Evolutionary conservation across 2,797 vertebrate genomes (phyloP).

Genomic region (Apogon talboti): DNA sequence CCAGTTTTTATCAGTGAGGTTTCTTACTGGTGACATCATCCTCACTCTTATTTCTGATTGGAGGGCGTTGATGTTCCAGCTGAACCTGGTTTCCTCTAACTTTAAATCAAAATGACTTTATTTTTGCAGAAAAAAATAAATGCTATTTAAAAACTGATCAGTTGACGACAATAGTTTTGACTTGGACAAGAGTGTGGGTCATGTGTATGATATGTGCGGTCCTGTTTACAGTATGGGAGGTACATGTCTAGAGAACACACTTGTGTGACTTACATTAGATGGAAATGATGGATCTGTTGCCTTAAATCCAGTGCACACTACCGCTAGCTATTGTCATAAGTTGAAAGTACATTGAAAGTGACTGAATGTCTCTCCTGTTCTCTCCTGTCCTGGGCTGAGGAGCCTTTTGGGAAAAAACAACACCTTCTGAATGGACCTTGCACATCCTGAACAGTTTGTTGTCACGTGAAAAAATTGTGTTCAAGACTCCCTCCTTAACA

Average conservation of each 20-base stretch:
- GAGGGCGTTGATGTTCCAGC: constrained; percentile 24
- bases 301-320: constrained; percentile 81
- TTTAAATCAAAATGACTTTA: constrained; percentile 83
- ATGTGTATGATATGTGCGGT: constrained; percentile 61
- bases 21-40: constrained; percentile 31
- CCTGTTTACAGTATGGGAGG: constrained; percentile 50
- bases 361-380: constrained; percentile 74
- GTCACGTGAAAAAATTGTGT: constrained; percentile 52
- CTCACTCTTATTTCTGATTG: constrained; percentile 23
- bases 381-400: constrained; percentile 8
- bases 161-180: constrained; percentile 66
- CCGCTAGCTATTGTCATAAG: constrained; percentile 72
- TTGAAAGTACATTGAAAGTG: constrained; percentile 59
- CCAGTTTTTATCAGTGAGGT: constrained; percentile 3
- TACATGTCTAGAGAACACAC: constrained; percentile 65
- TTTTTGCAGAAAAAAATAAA: constrained; percentile 87
- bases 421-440: constrained; percentile 41
- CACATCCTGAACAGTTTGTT: constrained; percentile 57
- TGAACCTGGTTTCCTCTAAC: constrained; percentile 41
- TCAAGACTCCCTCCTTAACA: constrained; percentile 49
- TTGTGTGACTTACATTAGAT: constrained; percentile 65
- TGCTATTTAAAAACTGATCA: constrained; percentile 85
- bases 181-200: constrained; percentile 58
- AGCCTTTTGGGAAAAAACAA: constrained; percentile 5
- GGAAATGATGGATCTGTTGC: constrained; percentile 75